Evolutionary conservation across 30 jellyfish, hydroid and myxozoan genomes (phyloP), one percentile per base, ranked within the genome.

Genomic region (Haliclystus octoradiatus): DNA sequence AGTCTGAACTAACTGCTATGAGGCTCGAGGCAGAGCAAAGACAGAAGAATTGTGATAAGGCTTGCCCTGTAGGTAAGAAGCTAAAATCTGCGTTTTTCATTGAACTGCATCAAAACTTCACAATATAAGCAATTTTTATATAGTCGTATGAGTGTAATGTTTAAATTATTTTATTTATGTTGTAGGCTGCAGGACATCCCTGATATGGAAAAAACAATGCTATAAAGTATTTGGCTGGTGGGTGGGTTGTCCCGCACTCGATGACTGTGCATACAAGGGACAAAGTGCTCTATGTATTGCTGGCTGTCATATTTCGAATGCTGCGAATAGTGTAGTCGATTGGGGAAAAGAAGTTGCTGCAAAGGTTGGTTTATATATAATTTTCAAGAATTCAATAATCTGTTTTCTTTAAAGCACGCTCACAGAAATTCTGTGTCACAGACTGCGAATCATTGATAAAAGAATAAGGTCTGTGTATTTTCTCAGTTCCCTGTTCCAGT

Each of bases 221-320:
- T 62, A 50, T 40, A 62, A 62, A 1, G 3, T 13, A 26, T 62
- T 26, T 3, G 72, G 72, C 30, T 29, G 30, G 27, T 62, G 72
- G 72, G 34, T 26, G 27, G 72, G 72, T 32, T 62, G 72, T 62
- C 63, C 72, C 9, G 30, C 23, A 23, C 30, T 40, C 50, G 30
- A 62, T 32, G 19, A 50, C 62, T 62, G 72, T 23, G 27, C 27
- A 22, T 26, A 27, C 13, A 62, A 62, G 19, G 19, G 9, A 3
- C 50, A 62, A 12, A 50, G 30, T 62, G 47, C 30, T 62, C 19
- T 62, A n/a, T 62, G 72, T 62, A 26, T 62, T 40, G 72, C 72
- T 62, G 72, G 72, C 19, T 62, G 72, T 23, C 50, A 62, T 26
- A 23, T 62, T 9, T 62, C 72, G 26, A 62, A 62, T 26, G 19